phyloP scores from a whole-genome alignment of 37 sponge, comb jelly and placozoan species.

The Ianthella basta region DNA sequence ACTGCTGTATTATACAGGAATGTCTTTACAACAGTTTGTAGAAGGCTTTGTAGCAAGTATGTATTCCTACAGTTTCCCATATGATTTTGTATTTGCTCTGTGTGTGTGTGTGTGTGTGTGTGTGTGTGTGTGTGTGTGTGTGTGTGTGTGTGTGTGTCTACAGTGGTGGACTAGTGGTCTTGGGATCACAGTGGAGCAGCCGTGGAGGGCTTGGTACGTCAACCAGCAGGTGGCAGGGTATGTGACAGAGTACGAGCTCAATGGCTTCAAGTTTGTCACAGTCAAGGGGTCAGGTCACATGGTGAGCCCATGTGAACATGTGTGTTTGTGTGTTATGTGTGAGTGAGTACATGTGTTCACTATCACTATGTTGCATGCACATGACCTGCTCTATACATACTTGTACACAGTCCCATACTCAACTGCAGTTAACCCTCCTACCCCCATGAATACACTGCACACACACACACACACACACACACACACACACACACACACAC shows the following conservation, averaged over 20 bases:
- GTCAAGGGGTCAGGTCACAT: slow-evolving; percentile 69
- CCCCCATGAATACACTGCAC: not conserved
- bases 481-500: not conserved
- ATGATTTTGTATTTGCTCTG: too few relatives aligned
- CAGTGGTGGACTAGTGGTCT: slow-evolving; percentile 78
- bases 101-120: too few relatives aligned
- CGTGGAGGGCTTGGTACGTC: slow-evolving; percentile 74
- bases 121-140: too few relatives aligned
- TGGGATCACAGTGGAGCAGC: slow-evolving; percentile 44
- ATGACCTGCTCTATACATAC: too few relatives aligned
- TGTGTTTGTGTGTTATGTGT: not conserved
- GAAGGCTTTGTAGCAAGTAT: too few relatives aligned
- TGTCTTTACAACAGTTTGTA: too few relatives aligned
- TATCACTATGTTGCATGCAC: too few relatives aligned
- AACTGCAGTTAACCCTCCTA: too few relatives aligned
- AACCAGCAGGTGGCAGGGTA: slow-evolving; percentile 60
- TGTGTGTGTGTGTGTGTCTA: too few relatives aligned
- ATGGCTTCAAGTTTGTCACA: slow-evolving; percentile 68
- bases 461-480: not conserved
- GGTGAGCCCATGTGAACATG: slow-evolving; percentile 10
- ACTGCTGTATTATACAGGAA: too few relatives aligned
- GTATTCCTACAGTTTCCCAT: too few relatives aligned
- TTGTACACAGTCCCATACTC: too few relatives aligned
- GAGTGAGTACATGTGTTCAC: not conserved
- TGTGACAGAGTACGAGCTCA: slow-evolving; percentile 43